These are phyloP conservation scores for Fundulus diaphanus DNA, from an alignment of 2,797 vertebrate genomes.

Conservation along the genomic window DNA sequence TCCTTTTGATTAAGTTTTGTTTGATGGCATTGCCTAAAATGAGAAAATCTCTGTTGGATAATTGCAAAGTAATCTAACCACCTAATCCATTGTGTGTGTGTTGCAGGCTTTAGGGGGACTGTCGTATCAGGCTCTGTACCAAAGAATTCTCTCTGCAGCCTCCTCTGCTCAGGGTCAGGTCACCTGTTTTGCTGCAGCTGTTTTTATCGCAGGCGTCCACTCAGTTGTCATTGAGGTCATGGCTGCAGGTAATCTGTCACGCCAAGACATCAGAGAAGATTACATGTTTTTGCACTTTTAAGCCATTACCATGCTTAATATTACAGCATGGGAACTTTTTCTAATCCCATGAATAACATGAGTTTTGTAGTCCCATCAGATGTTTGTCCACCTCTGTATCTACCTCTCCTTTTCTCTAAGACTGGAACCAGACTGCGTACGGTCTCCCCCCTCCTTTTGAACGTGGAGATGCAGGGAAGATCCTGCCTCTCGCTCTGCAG, in stretches of 20 bases:
- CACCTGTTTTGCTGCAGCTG: conserved; percentile 77
- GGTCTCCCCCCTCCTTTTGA: conserved; percentile 57
- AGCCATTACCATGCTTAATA: neutral
- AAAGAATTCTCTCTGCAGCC: conserved; percentile 70
- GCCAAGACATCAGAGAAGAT: neutral
- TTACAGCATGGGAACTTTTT: too few relatives aligned
- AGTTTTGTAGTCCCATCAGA: conserved; percentile 29
- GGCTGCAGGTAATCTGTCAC: conserved; percentile 77
- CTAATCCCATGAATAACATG: neutral
- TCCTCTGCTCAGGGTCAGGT: conserved; percentile 75
- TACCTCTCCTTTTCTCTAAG: conserved; percentile 41
- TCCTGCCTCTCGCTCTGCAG: conserved; percentile 56
- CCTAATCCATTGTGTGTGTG: neutral
- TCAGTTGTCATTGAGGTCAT: conserved; percentile 79
- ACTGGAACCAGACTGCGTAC: conserved; percentile 73
- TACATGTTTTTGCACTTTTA: neutral
- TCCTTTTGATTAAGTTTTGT: too few relatives aligned
- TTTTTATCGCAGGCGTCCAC: conserved; percentile 77
- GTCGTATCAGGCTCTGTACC: conserved; percentile 65
- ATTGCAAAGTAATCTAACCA: neutral
- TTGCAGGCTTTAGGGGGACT: conserved; percentile 66
- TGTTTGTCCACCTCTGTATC: conserved; percentile 20
- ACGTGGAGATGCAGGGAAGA: conserved; percentile 61
- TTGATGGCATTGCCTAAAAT: neutral
- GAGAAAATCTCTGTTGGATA: neutral